A percentile compares a stretch with the other conserved stretches of the same genome.
These are phyloP conservation scores for Pectinophora gossypiella DNA, from an alignment of 1,140 invertebrate genomes.

Conservation along the genomic window DNA sequence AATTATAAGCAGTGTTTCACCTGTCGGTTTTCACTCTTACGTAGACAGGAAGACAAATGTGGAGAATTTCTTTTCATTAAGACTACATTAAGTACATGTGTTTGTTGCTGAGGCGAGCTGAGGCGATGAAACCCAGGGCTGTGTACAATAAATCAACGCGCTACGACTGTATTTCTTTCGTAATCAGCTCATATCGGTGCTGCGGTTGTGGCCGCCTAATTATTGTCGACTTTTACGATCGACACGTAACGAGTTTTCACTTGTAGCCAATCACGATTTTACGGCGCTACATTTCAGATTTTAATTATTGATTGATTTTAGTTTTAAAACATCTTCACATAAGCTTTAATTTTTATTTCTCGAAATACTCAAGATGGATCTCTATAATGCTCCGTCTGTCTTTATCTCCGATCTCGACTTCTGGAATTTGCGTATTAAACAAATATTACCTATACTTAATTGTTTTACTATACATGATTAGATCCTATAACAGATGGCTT, in stretches of 20 bases:
- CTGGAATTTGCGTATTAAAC: no score
- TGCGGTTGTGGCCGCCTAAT: slow-evolving; percentile 66
- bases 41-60: slow-evolving; percentile 35
- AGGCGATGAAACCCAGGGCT: slow-evolving; percentile 53
- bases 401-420: no score
- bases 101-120: slow-evolving; percentile 20
- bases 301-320: slow-evolving; percentile 33
- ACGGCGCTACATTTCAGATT: slow-evolving; percentile 50
- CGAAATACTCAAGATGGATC: no score
- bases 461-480: not conserved
- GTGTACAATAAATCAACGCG: slow-evolving; percentile 61
- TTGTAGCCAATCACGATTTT: slow-evolving; percentile 71
- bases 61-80: slow-evolving; percentile 52
- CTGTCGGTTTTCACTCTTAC: slow-evolving; percentile 24
- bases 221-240: slow-evolving; percentile 73
- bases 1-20: slow-evolving; percentile 10
- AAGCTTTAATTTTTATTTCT: no score
- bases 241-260: slow-evolving; percentile 69
- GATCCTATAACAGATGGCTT: slow-evolving; percentile 4
- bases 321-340: no score
- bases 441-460: no score
- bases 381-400: no score
- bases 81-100: slow-evolving; percentile 38
- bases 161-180: slow-evolving; percentile 71
- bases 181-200: slow-evolving; percentile 72